Evolutionary conservation across 1,140 invertebrate genomes (phyloP).

Genomic region (Gonatopus flavifemur): DNA sequence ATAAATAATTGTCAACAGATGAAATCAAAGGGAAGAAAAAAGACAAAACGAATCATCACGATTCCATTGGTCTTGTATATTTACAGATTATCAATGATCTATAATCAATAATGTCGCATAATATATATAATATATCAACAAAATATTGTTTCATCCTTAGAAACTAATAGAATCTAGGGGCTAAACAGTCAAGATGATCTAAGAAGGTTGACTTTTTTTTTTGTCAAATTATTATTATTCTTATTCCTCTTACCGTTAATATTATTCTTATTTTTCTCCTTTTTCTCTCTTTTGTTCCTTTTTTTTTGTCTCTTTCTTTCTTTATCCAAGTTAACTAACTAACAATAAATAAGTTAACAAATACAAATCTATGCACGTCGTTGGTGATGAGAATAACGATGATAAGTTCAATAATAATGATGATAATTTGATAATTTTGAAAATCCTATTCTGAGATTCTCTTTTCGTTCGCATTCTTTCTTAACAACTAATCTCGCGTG

Average conservation of each 20-base stretch:
- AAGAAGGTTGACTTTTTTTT: slow-evolving; percentile 23
- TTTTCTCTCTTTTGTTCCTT: no score
- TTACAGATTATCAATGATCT: slow-evolving; percentile 40
- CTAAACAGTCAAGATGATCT: slow-evolving; percentile 43
- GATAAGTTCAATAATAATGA: no score
- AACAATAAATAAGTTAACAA: slow-evolving; percentile 42
- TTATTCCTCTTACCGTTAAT: no score
- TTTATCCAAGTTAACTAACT: slow-evolving; percentile 27
- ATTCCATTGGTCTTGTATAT: slow-evolving; percentile 33
- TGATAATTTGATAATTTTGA: no score
- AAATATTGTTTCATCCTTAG: slow-evolving; percentile 43
- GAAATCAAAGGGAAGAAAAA: neutral
- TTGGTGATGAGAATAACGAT: slow-evolving; percentile 16
- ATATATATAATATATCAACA: slow-evolving; percentile 41
- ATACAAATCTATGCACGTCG: slow-evolving; percentile 35
- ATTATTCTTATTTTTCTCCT: no score
- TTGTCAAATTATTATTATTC: slow-evolving; percentile 3
- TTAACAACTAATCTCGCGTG: no score
- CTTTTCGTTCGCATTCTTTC: no score
- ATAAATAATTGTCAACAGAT: neutral
- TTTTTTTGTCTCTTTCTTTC: slow-evolving; percentile 7
- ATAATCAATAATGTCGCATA: slow-evolving; percentile 40
- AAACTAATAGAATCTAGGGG: slow-evolving; percentile 43
- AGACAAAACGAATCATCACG: neutral
- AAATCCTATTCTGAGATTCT: no score